phyloP scores from a whole-genome alignment of 2,888 invertebrate genomes.

The Metacarcinus magister region DNA sequence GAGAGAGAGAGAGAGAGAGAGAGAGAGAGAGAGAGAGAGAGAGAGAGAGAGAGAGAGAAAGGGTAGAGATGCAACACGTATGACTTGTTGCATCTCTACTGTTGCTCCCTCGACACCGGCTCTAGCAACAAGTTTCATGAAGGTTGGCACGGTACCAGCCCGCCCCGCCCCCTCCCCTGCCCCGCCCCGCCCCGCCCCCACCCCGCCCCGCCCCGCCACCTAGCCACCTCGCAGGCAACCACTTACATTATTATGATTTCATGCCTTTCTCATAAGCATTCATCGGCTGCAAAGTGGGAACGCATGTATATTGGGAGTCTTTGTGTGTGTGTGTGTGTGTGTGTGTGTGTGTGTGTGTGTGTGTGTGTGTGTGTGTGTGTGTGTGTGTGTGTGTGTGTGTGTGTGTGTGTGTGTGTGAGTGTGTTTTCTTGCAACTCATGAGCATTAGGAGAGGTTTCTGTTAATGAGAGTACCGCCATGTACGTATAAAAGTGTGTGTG shows the following conservation, averaged over 20 bases:
- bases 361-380: slow-evolving; percentile 60
- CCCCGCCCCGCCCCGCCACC: not conserved
- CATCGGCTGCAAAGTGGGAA: not conserved
- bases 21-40: not conserved
- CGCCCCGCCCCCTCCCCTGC: not conserved
- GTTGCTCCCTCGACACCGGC: slow-evolving; percentile 28
- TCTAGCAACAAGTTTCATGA: slow-evolving; percentile 63
- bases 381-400: slow-evolving; percentile 59
- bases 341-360: slow-evolving; percentile 59
- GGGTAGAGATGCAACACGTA: slow-evolving; percentile 52
- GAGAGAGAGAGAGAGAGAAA: not conserved
- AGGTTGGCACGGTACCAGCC: slow-evolving; percentile 8
- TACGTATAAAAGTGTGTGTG: slow-evolving; percentile 46
- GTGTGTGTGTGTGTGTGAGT: not conserved
- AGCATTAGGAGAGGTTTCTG: not conserved
- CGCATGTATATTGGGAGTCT: not conserved
- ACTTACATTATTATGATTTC: not conserved
- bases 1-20: not conserved
- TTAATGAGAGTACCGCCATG: not conserved
- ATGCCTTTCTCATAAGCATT: not conserved
- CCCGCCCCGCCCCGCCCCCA: slow-evolving; percentile 15
- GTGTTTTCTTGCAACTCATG: no score
- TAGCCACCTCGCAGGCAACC: not conserved
- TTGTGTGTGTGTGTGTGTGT: not conserved
- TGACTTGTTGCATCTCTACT: slow-evolving; percentile 58